Evolutionary conservation across 2,888 invertebrate species (phyloP).

Genomic region (Rhamphomyia laevipes): DNA sequence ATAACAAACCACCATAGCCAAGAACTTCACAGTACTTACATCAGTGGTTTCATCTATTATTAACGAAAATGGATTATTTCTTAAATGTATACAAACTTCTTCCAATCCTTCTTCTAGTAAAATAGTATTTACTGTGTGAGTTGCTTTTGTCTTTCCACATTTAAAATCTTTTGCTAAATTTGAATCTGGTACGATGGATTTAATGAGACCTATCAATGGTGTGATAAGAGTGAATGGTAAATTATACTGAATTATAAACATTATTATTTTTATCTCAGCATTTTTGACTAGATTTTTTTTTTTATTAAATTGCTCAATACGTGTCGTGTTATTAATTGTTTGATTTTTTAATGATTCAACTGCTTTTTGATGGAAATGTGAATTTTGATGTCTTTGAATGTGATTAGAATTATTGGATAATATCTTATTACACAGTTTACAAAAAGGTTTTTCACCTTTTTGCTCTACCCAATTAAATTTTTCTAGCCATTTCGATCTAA

Average conservation of each 20-base stretch:
- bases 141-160: constrained; percentile 4
- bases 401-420: background rate
- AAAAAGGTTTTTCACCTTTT: background rate
- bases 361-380: background rate
- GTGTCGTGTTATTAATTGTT: background rate
- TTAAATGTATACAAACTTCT: background rate
- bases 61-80: background rate
- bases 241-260: background rate
- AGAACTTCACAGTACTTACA: background rate
- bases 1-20: background rate
- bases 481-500: background rate
- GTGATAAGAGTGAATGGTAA: background rate
- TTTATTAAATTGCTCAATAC: too few species aligned
- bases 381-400: background rate
- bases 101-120: constrained; percentile 1
- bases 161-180: constrained; percentile 1
- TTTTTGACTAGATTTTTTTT: background rate
- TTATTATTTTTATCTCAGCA: background rate
- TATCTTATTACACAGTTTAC: background rate
- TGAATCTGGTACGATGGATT: background rate
- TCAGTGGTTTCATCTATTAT: constrained; percentile 4
- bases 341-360: background rate
- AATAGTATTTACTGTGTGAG: constrained; percentile 2
- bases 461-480: background rate
- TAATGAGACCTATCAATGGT: background rate